Percentiles rank a stretch among this genome's conserved stretches.
Evolutionary conservation across 2,797 vertebrate genomes (phyloP).

Genomic region (Centroberyx gerrardi): DNA sequence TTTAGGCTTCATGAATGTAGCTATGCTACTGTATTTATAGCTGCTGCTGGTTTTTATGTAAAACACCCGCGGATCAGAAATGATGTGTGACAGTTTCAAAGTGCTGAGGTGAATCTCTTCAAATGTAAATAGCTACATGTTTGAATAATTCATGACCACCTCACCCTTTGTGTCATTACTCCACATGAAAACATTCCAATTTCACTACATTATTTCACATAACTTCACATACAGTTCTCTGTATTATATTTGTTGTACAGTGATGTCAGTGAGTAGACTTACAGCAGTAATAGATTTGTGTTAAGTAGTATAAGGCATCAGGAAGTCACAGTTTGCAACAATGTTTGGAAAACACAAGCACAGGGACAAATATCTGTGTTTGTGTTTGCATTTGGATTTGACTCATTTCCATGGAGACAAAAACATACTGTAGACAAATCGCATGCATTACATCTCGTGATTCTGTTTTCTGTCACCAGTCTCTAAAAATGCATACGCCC

Average conservation of each 20-base stretch:
- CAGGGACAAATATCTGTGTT: too few species aligned
- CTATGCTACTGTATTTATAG: background rate
- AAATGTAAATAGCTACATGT: conserved; percentile 33
- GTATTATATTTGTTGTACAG: conserved; percentile 1
- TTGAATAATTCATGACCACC: conserved; percentile 55
- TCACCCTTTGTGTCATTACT: conserved; percentile 11
- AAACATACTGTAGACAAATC: too few species aligned
- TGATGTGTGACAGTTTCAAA: conserved; percentile 16
- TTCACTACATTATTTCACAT: background rate
- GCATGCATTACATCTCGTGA: background rate
- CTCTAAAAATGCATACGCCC: background rate
- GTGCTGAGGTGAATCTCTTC: conserved; percentile 36
- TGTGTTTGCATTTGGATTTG: too few species aligned
- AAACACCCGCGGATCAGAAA: conserved; percentile 27
- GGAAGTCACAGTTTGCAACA: background rate
- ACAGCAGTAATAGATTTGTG: background rate
- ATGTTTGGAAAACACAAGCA: too few species aligned
- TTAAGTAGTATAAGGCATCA: background rate
- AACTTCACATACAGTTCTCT: background rate
- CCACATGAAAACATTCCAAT: background rate
- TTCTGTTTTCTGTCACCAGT: background rate
- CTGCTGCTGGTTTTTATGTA: conserved; percentile 24
- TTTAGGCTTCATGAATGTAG: conserved; percentile 14
- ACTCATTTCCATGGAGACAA: too few species aligned
- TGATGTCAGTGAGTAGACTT: background rate